These are phyloP conservation scores for Telenomus remus DNA, from an alignment of 1,140 invertebrate species.

Conservation along the genomic window DNA sequence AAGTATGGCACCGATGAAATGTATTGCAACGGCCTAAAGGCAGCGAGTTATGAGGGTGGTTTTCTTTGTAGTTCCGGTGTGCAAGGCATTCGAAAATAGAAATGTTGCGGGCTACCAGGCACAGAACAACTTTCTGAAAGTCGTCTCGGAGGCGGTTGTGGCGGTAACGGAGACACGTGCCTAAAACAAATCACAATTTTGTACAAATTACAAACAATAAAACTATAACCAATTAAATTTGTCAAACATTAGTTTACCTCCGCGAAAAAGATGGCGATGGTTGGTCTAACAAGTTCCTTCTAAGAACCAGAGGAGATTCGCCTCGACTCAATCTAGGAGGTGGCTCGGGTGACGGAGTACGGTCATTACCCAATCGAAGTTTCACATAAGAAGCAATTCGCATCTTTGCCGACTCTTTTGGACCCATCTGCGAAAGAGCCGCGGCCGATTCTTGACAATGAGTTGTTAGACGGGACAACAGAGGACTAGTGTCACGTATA, in stretches of 20 bases:
- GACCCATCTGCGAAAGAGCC: constrained; percentile 52
- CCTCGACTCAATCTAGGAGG: constrained; percentile 80
- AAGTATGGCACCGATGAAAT: constrained; percentile 68
- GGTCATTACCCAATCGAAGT: constrained; percentile 73
- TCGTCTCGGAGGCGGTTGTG: constrained; percentile 78
- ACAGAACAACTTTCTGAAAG: constrained; percentile 81
- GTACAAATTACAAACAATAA: background rate
- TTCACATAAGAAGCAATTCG: constrained; percentile 87
- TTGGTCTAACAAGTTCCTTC: constrained; percentile 78
- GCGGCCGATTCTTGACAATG: constrained; percentile 67
- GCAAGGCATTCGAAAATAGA: constrained; percentile 80
- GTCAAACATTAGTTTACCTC: constrained; percentile 78
- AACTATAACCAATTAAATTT: too few relatives aligned
- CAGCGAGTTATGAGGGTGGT: constrained; percentile 75
- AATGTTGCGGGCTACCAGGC: constrained; percentile 82
- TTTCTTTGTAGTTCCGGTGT: constrained; percentile 84
- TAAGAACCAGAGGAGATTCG: constrained; percentile 79
- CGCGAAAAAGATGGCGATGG: constrained; percentile 76
- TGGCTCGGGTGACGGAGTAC: constrained; percentile 79
- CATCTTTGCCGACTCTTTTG: constrained; percentile 75
- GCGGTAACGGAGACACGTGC: constrained; percentile 81
- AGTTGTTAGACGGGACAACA: constrained; percentile 70
- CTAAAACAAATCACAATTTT: constrained; percentile 63
- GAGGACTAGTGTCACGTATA: constrained; percentile 68
- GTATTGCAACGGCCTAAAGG: constrained; percentile 47